Evolutionary conservation across 2,888 invertebrate genomes (phyloP), one percentile per base, ranked within the genome.

Genomic region (Euzophera pinguis): DNA sequence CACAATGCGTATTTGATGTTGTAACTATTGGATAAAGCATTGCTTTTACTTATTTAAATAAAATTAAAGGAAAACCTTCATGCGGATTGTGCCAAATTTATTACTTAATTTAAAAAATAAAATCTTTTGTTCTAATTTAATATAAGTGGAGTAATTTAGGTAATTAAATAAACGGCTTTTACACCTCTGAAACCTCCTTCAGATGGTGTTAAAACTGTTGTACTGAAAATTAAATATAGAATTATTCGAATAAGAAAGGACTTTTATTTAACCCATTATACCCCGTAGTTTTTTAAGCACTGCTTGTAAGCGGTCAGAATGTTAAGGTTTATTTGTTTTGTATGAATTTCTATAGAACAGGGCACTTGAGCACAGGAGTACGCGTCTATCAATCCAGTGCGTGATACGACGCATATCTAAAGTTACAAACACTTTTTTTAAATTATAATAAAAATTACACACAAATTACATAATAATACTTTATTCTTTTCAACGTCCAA

Each of bases 151-250:
- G 71, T 65, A 62, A 59, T 55, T 70, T 76, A 81, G 74, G 67
- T 75, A 74, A 77, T 61, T 59, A 69, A 72, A 60, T 65, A 70
- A 81, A 84, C 88, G 83, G 85, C 73, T 87, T 88, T 84, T 73
- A 81, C 85, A 85, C 81, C 85, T 82, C 73, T 63, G 54, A 66
- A 60, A 78, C 83, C 83, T 84, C 86, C 81, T 55, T 65, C 62
- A 61, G 61, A 70, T 78, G 86, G 86, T 84, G 87, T 81, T 68
- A 68, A 83, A 86, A 78, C 87, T 89, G 88, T 90, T 87, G 75
- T 78, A 45, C 73, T 70, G 65, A 82, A 87, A 63, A 71, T 80
- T 80, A 82, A 79, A 72, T 82, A 83, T 85, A 88, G 84, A 86
- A 84, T 80, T 85, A 88, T 84, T 83, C 76, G 67, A 81, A 75